Conservation (phyloP, 2,113 vertebrate species). For the Megaptera novaeangliae region DNA sequence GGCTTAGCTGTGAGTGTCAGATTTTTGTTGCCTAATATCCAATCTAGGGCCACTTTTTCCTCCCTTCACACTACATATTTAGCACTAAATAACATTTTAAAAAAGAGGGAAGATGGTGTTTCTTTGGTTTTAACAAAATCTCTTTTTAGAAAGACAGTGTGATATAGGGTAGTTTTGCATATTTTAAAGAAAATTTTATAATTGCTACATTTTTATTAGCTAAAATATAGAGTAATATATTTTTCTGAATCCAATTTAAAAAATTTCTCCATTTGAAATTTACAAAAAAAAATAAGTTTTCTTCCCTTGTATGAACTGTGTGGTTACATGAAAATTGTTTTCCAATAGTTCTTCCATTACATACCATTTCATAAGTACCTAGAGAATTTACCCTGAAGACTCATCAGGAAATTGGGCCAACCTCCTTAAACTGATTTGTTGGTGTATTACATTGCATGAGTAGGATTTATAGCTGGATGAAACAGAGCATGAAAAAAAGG, state of each 20-base stretch:
- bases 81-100: not conserved
- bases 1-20: not conserved
- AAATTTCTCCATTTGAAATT: not conserved
- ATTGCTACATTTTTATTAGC: not conserved
- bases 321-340: slow-evolving; percentile 15
- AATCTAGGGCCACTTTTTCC: not conserved
- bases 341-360: not conserved
- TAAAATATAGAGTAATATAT: not conserved
- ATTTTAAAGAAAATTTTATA: not conserved
- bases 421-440: slow-evolving; percentile 44
- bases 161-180: not conserved
- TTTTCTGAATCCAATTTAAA: not conserved
- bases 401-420: slow-evolving; percentile 20
- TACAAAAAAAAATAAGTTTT: not conserved
- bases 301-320: not conserved
- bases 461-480: slow-evolving; percentile 45
- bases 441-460: not conserved
- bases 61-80: not conserved
- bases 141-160: not conserved
- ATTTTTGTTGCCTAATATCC: not conserved
- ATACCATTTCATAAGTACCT: not conserved
- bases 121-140: not conserved
- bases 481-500: slow-evolving; percentile 19
- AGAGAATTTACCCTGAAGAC: slow-evolving; percentile 47
- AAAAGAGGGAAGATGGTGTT: not conserved